Conservation (phyloP, 2,797 vertebrate species). For the Sebastolobus alascanus region DNA sequence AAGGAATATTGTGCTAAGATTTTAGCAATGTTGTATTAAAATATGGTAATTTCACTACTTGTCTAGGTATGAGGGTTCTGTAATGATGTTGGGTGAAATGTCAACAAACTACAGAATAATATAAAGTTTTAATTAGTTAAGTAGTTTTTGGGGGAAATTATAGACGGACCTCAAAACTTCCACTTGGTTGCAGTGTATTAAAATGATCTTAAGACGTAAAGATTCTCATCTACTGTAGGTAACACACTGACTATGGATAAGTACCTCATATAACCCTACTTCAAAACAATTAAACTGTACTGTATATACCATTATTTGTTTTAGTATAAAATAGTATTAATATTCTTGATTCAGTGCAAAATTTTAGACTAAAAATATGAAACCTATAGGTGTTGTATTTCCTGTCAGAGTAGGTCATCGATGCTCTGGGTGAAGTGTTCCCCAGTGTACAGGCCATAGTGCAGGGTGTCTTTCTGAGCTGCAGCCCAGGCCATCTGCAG, state of each 20-base stretch:
- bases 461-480: slow-evolving; percentile 85
- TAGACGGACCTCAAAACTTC: not conserved
- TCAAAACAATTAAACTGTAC: not conserved
- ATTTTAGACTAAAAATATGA: not conserved
- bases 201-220: too few species aligned
- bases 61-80: not conserved
- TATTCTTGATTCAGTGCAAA: not conserved
- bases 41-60: not conserved
- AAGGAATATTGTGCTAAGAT: not conserved
- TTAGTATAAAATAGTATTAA: not conserved
- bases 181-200: not conserved
- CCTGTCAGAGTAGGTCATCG: slow-evolving; percentile 24
- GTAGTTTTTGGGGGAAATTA: not conserved
- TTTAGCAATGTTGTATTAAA: not conserved
- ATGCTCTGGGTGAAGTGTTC: slow-evolving; percentile 79
- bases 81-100: not conserved
- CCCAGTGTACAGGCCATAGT: slow-evolving; percentile 84
- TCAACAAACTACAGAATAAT: not conserved
- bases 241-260: not conserved
- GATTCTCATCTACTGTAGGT: not conserved
- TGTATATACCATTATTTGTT: too few species aligned
- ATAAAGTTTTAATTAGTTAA: not conserved
- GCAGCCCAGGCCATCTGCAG: slow-evolving; percentile 94
- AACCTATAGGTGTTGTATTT: accelerated
- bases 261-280: not conserved